These are phyloP conservation scores for Crenuchus spilurus DNA, from an alignment of 2,797 vertebrate species.

Conservation along the genomic window DNA sequence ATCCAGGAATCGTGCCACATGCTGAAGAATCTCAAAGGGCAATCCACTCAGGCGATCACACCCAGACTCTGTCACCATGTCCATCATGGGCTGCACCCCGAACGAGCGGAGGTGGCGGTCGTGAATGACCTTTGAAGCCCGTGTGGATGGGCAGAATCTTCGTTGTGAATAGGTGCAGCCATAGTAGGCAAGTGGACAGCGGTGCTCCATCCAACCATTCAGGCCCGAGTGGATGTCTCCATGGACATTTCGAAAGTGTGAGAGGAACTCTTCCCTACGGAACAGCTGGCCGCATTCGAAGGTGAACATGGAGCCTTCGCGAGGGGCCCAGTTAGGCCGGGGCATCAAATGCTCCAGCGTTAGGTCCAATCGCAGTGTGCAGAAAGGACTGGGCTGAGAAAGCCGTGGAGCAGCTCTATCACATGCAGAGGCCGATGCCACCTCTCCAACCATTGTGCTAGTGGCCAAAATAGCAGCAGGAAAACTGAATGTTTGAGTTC, in stretches of 20 bases:
- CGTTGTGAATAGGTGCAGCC: slow-evolving; percentile 96
- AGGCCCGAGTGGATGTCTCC: slow-evolving; percentile 97
- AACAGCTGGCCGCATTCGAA: slow-evolving; percentile 97
- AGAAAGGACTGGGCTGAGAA: slow-evolving; percentile 94
- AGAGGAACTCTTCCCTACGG: slow-evolving; percentile 94
- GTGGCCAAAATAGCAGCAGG: slow-evolving; percentile 94
- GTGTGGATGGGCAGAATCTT: slow-evolving; percentile 88
- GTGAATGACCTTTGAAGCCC: slow-evolving; percentile 89
- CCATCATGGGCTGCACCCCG: slow-evolving; percentile 85
- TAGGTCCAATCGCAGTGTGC: slow-evolving; percentile 91
- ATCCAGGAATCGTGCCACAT: slow-evolving; percentile 92
- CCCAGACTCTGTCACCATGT: slow-evolving; percentile 70
- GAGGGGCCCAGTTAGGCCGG: slow-evolving; percentile 82
- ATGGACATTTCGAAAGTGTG: slow-evolving; percentile 96
- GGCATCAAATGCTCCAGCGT: slow-evolving; percentile 87
- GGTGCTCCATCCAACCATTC: slow-evolving; percentile 98
- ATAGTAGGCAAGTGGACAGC: slow-evolving; percentile 96
- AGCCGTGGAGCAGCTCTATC: slow-evolving; percentile 95
- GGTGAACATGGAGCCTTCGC: slow-evolving; percentile 93
- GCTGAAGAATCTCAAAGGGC: slow-evolving; percentile 92
- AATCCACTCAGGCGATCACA: slow-evolving; percentile 89
- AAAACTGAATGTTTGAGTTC: slow-evolving; percentile 96
- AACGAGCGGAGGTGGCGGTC: slow-evolving; percentile 91
- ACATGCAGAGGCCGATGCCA: slow-evolving; percentile 95
- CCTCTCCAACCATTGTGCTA: slow-evolving; percentile 95